Evolutionary conservation across 2,888 invertebrate genomes (phyloP), one percentile per base, ranked within the genome.

Genomic region (Dendrolimus houi): DNA sequence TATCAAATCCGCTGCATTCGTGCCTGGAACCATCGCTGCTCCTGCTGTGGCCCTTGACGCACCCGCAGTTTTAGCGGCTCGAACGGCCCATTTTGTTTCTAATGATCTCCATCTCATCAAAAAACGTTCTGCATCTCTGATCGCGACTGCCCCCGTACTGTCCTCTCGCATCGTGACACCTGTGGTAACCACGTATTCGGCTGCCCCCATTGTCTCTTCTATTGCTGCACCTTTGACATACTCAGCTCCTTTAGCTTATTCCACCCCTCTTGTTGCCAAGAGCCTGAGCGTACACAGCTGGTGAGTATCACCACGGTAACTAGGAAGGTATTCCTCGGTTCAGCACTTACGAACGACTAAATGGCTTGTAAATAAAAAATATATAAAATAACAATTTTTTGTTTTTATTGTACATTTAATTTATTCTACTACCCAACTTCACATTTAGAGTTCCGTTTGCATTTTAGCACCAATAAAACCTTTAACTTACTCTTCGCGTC

Each of bases 1-100:
- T 12, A 53, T 57, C 41, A 54, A n/a, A 54, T 60, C 65, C 8
- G 55, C 59, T 42, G 61, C 59, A 42, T 64, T 71, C 17, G 66
- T 66, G 12, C 47, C 47, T 47, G 47, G 47, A 47, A 58, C 62
- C n/a, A 61, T 56, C 56, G 58, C 60, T n/a, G 65, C 73, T 13
- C 64, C 75, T n/a, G 65, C 68, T n/a, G 12, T 82, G 17, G 84
- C 85, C 52, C 66, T 81, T 52, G 87, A 87, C 55, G 87, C 87
- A 8, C 84, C 86, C 54, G 87, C 87, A 62, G 84, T 87, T 13
- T 65, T 81, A 57, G 86, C 87, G 55, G 88, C 87, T 42, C 85
- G 83, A 56, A 79, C 82, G 55, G 85, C 82, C 14, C 88, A 86
- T 70, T 79, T 83, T 53, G 78, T 86, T 64, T 84, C 88, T 54